Percentiles rank a stretch among this genome's conserved stretches.
These are phyloP conservation scores for Melanerpes formicivorus DNA, from an alignment of 2,113 vertebrate genomes.

Conservation along the genomic window DNA sequence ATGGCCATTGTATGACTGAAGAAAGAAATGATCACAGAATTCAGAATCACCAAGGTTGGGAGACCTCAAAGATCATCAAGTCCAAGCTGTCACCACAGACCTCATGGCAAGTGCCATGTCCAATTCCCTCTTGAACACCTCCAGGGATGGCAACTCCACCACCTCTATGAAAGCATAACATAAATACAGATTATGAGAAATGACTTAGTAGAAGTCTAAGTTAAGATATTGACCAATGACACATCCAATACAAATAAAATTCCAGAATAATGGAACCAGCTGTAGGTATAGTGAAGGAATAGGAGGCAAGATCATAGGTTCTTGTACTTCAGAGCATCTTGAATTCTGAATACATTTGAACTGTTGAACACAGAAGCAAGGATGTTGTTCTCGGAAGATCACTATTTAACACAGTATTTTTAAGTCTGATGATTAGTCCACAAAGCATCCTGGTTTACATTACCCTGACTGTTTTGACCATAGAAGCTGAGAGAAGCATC, in stretches of 20 bases:
- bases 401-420: not conserved
- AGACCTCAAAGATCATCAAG: too few species aligned
- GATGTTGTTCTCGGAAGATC: not conserved
- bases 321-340: not conserved
- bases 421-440: not conserved
- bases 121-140: too few species aligned
- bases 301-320: not conserved
- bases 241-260: not conserved
- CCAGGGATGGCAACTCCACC: too few species aligned
- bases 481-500: constrained; percentile 91
- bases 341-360: not conserved
- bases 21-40: too few species aligned
- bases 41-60: too few species aligned
- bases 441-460: constrained; percentile 16
- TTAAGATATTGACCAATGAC: too few species aligned
- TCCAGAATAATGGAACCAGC: not conserved
- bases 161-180: too few species aligned
- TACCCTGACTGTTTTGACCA: constrained; percentile 96
- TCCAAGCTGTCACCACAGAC: too few species aligned
- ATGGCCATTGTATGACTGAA: too few species aligned
- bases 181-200: too few species aligned
- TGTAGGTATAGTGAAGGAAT: not conserved
- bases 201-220: too few species aligned
- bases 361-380: not conserved
- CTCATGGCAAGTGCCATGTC: too few species aligned